Percentiles rank a stretch among this genome's conserved stretches.
phyloP scores from a whole-genome alignment of 1,140 invertebrate genomes.

The Drosophila tropicalis region DNA sequence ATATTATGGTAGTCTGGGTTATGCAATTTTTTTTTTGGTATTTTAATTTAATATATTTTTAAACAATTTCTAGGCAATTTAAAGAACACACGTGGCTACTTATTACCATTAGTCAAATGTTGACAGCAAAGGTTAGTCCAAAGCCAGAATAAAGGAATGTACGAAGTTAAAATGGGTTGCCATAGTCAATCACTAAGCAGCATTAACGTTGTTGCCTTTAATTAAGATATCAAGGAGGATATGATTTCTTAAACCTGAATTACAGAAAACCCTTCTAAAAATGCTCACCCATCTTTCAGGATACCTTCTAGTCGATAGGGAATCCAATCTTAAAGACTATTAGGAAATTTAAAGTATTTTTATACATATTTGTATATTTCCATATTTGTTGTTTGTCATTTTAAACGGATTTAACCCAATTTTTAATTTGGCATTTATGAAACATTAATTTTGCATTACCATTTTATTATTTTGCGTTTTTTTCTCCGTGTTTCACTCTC shows the following conservation, averaged over 20 bases:
- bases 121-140: too few relatives aligned
- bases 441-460: slow-evolving; percentile 53
- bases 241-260: too few relatives aligned
- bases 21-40: slow-evolving; percentile 3
- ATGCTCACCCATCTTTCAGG: too few relatives aligned
- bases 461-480: slow-evolving; percentile 11
- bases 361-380: slow-evolving; percentile 1
- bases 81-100: not conserved
- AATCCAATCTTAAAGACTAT: too few relatives aligned
- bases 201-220: too few relatives aligned
- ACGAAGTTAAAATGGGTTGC: not conserved
- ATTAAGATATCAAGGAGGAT: too few relatives aligned
- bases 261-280: too few relatives aligned
- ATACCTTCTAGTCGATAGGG: too few relatives aligned
- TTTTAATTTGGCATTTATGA: slow-evolving; percentile 60
- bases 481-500: not conserved
- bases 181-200: too few relatives aligned
- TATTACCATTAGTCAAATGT: slow-evolving; percentile 2
- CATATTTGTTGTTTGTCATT: slow-evolving; percentile 39
- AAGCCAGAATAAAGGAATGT: too few relatives aligned
- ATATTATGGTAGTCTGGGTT: not conserved
- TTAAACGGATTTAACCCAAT: slow-evolving; percentile 45
- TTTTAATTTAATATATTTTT: slow-evolving; percentile 47
- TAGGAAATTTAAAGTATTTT: not conserved
- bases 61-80: slow-evolving; percentile 2